Conservation (phyloP, 2,888 invertebrate genomes). For the Caenorhabditis doughertyi region DNA sequence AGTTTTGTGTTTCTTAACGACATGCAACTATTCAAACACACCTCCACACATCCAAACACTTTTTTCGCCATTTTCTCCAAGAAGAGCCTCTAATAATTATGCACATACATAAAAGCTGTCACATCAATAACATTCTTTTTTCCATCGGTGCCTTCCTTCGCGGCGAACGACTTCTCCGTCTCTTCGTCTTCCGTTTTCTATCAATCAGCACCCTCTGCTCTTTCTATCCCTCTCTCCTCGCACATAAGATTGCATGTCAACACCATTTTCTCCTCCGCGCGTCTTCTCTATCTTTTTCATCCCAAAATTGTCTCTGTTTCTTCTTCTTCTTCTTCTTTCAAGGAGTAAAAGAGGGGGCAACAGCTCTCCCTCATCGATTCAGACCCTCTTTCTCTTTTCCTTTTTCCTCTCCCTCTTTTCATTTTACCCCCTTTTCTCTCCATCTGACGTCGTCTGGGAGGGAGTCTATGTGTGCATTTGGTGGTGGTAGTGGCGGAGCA, state of each 20-base stretch:
- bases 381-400: slow-evolving; percentile 17
- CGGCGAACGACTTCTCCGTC: background rate
- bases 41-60: too few relatives aligned
- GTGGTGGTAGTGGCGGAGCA: background rate
- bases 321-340: background rate
- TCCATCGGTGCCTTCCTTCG: background rate
- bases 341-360: background rate
- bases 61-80: background rate
- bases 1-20: too few relatives aligned
- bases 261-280: slow-evolving; percentile 45
- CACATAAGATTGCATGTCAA: slow-evolving; percentile 59
- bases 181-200: slow-evolving; percentile 1
- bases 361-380: slow-evolving; percentile 41
- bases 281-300: background rate
- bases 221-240: background rate
- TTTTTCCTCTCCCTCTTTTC: slow-evolving; percentile 26
- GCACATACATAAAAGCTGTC: background rate
- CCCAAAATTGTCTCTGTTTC: slow-evolving; percentile 46
- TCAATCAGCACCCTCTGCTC: slow-evolving; percentile 34
- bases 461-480: background rate
- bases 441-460: slow-evolving; percentile 40
- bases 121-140: slow-evolving; percentile 1
- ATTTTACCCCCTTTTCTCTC: slow-evolving; percentile 40
- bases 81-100: slow-evolving; percentile 2
- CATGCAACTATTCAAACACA: too few relatives aligned